Base-by-base conservation (phyloP, 2,113 vertebrate species). In the Cichladusa arquata region DNA sequence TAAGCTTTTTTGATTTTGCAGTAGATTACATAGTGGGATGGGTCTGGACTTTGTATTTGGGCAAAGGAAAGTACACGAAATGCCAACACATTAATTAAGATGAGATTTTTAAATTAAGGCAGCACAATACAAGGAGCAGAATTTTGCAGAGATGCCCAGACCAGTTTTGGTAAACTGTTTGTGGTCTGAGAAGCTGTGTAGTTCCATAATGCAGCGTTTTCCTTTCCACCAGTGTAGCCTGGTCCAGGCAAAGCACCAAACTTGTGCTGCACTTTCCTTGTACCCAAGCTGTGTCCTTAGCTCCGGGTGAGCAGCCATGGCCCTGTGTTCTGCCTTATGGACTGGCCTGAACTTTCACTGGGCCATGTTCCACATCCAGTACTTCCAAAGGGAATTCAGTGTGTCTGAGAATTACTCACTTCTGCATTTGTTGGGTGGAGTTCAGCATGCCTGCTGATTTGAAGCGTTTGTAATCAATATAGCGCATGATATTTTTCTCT, bases 321-420 rank as follows among this genome's bases (percentile, higher is more conserved):
- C 28, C 4, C 8, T 60, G 24, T 0, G 0, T 40, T 50, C 44
- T 92, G 72, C 57, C 6, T 0, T 10, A 3, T 0, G 2, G 11
- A 23, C 34, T 57, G 36, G 23, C 62, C 56, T 70, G 28, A 69
- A 13, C 33, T 47, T 64, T 7, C 28, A 31, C 33, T 62, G 34
- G 29, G 23, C 31, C 14, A 1, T 12, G 19, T 78, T 60, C 45
- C 31, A 65, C 16, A 22, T 36, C 10, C 7, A 33, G 31, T 42
- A 24, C 29, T 62, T 93, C 3, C 34, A 8, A 34, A 78, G 54
- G 40, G 11, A 62, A 12, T 38, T 87, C 16, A 18, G 5, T 54
- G 3, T 34, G 23, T 53, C 47, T 77, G 25, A 34, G 38, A 47
- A 69, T 58, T 58, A 34, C 3, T 81, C 1, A 0, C 24, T 70